Evolutionary conservation across 2,113 vertebrate genomes (phyloP), one percentile per base, ranked within the genome.

Genomic region (Butastur rufipennis): DNA sequence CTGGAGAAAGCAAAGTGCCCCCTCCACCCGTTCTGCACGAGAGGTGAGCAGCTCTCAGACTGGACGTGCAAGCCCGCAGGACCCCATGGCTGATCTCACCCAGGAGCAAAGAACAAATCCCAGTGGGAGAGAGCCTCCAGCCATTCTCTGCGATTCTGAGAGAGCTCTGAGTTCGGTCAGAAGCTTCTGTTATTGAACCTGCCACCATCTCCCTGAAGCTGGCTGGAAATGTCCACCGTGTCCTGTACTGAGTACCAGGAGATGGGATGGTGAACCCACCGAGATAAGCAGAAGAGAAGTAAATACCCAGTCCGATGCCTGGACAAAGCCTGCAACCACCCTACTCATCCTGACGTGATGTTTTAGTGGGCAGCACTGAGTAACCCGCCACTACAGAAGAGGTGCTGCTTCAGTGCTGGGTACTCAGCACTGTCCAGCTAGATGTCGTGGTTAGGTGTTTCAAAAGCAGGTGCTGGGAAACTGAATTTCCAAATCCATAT

Each of bases 321-420:
- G 36, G 29, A 32, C 32, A 56, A 65, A 47, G 26, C 14, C 19
- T 11, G 31, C 23, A 48, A 32, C 11, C 12, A 48, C 36, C 8
- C 22, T 9, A 26, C 0, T 2, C 3, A 5, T 17, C 29, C 36
- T 0, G 0, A 42, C 3, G 2, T 2, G 38, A 23, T 1, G 31
- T 22, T 63, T 20, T 3, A 32, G 14, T 1, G 2, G 27, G 47
- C 8, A 34, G 22, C 32, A 15, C 40, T 8, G 6, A 52, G 45
- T 22, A 45, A 6, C 38, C 23, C 7, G 16, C 31, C n/a, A 17
- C 5, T 14, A 23, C 11, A 23, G 34, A 58, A 25, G 55, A 66
- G n/a, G 19, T 16, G 56, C 50, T 13, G 70, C 36, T 11, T 31
- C 68, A 19, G 13, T 13, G 47, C 13, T 5, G 13, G 36, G 21